Evolutionary conservation across 2,888 invertebrate genomes (phyloP).

Genomic region (Melanostoma scalare): DNA sequence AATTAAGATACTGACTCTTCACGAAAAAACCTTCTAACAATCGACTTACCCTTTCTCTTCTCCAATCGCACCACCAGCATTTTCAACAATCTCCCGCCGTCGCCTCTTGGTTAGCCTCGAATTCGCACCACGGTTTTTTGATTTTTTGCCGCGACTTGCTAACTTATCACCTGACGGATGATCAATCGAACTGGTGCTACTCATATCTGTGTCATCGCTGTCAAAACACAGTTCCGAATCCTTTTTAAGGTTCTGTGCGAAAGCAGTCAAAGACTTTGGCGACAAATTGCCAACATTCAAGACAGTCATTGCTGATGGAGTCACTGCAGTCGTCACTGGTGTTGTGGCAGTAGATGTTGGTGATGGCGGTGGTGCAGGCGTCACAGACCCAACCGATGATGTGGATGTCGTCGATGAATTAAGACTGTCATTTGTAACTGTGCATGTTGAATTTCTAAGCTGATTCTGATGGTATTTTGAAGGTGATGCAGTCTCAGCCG

Average conservation of each 20-base stretch:
- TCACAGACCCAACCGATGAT: conserved; percentile 58
- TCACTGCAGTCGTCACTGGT: conserved; percentile 10
- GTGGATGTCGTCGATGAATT: conserved; percentile 59
- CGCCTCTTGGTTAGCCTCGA: conserved; percentile 74
- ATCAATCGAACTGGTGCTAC: conserved; percentile 80
- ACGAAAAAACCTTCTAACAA: not conserved
- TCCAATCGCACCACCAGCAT: conserved; percentile 4
- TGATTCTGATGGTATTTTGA: conserved; percentile 73
- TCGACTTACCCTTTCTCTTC: conserved; percentile 64
- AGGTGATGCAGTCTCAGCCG: conserved; percentile 77
- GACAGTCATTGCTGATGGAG: conserved; percentile 31
- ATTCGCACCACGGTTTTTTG: conserved; percentile 71
- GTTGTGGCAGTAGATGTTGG: conserved; percentile 39
- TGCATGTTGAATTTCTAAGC: conserved; percentile 60
- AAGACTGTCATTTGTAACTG: conserved; percentile 70
- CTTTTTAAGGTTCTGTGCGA: conserved; percentile 74
- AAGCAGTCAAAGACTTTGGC: conserved; percentile 75
- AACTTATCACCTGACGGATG: conserved; percentile 64
- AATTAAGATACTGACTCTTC: not conserved
- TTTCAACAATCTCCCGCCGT: conserved; percentile 72
- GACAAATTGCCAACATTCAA: conserved; percentile 73
- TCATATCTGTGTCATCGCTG: conserved; percentile 81
- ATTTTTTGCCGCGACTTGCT: conserved; percentile 60
- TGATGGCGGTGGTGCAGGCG: conserved; percentile 55
- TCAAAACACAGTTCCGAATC: conserved; percentile 77